A percentile compares a stretch with the other conserved stretches of the same genome.
Evolutionary conservation across 23 tunicate genomes (phyloP).

Genomic region (Ascidia mentula): DNA sequence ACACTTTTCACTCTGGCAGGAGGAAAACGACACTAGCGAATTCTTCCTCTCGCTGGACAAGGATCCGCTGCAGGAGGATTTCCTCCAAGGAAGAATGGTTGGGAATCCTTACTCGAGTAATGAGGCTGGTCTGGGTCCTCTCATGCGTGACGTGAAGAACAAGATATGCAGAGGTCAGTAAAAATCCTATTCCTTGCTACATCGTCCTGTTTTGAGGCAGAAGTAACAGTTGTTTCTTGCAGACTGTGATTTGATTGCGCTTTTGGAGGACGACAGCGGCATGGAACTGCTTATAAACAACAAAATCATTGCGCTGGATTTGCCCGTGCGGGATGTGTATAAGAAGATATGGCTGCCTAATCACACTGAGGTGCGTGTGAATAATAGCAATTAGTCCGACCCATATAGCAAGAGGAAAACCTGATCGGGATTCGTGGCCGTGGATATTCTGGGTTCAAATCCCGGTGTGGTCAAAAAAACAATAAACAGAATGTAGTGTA

Average conservation of each 20-base stretch:
- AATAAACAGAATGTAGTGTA: too few species aligned
- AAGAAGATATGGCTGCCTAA: constrained; percentile 91
- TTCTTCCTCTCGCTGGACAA: constrained; percentile 94
- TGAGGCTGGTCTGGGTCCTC: constrained; percentile 83
- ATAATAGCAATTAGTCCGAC: too few species aligned
- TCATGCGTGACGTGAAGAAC: constrained; percentile 96
- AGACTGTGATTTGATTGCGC: constrained; percentile 95
- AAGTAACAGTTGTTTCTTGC: background rate
- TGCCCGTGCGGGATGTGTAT: constrained; percentile 93
- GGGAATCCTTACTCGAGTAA: constrained; percentile 90
- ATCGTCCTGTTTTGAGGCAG: too few species aligned
- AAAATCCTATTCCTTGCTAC: background rate
- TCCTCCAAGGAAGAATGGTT: constrained; percentile 97
- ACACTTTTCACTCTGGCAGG: constrained; percentile 18
- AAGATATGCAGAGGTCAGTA: constrained; percentile 84
- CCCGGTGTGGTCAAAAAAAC: too few species aligned
- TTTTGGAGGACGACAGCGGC: constrained; percentile 98
- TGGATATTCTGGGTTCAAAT: too few species aligned
- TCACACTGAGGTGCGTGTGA: constrained; percentile 74
- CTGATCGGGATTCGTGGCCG: too few species aligned
- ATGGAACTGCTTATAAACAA: constrained; percentile 96
- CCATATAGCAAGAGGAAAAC: too few species aligned
- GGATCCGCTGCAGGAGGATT: constrained; percentile 98
- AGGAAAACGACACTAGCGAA: constrained; percentile 87
- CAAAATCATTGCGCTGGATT: constrained; percentile 91